Base-by-base conservation (phyloP, 1,140 invertebrate species). In the Ericerus pela region DNA sequence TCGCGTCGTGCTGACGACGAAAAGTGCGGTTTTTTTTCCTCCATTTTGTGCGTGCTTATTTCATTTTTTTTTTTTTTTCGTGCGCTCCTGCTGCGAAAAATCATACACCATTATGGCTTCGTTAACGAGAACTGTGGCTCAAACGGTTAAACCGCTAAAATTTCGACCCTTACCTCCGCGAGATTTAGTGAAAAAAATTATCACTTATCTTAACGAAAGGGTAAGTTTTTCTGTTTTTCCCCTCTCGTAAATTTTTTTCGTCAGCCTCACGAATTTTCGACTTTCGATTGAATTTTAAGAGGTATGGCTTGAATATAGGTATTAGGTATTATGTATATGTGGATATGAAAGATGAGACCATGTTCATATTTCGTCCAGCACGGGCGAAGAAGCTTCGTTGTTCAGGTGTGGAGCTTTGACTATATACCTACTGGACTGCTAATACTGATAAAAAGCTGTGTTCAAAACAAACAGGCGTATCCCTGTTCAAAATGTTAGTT, bases 151-250 rank as follows among this genome's bases (percentile, higher is more conserved):
- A 8, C 29, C 55, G 30, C 30, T 37, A 16, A 58, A 67, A 57
- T 69, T 64, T 62, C 60, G 70, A 27, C 68, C 68, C 6, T 57
- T 36, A 1, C 64, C 68, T 38, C 67, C 68, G 4, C 16, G 59
- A 2, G 54, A 59, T n/a, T 54, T 72, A 6, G 63, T 62, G 14
- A 55, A 67, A 5, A 55, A 54, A 22, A 66, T 72, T 30, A 36
- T 67, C 4, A 38, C 61, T 2, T 71, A 63, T 55, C 61, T 68
- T 30, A 64, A 63, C 54, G 62, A 67, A 60, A 62, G 60, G 43
- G 63, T 66, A 54, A 61, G 53, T 61, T 53, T 51, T 37, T 56
- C 27, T 56, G 1, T 55, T 18, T 53, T 22, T 43, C 8, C 20
- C 10, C 16, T 10, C 16, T 16, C 10, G 18, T n/a, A 10, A 6